Evolutionary conservation across 2,797 vertebrate species (phyloP).

Genomic region (Myotis findleyi): DNA sequence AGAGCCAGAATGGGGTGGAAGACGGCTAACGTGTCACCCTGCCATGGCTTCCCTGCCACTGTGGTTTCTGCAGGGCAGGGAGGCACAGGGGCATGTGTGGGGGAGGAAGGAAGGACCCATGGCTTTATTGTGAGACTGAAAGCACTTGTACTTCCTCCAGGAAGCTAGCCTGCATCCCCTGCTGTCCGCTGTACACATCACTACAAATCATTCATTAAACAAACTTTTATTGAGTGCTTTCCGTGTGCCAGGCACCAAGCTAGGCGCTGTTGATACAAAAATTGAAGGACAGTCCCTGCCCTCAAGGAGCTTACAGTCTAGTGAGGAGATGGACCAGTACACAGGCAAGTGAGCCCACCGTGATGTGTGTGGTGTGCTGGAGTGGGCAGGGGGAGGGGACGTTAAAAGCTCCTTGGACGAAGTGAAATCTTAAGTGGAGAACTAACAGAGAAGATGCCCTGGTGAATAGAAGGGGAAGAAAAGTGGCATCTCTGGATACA

Average conservation of each 20-base stretch:
- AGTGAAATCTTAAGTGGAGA: conserved; percentile 48
- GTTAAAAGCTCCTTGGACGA: neutral
- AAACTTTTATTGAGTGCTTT: conserved; percentile 80
- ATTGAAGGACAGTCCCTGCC: conserved; percentile 62
- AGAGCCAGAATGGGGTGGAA: neutral
- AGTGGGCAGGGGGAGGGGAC: neutral
- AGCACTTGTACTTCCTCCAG: neutral
- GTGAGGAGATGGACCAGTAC: neutral
- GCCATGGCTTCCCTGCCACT: neutral
- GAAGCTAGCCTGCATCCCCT: neutral
- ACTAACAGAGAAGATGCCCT: conserved; percentile 21
- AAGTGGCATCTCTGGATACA: neutral
- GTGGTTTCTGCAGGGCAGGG: neutral
- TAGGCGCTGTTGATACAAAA: conserved; percentile 71
- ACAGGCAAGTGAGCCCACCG: conserved; percentile 16
- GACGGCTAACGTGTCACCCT: neutral
- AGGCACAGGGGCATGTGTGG: neutral
- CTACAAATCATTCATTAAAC: conserved; percentile 66
- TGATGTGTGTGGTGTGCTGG: neutral
- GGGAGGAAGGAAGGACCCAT: neutral
- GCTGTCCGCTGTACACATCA: neutral
- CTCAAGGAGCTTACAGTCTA: conserved; percentile 81
- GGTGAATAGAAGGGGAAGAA: neutral
- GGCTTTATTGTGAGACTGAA: neutral
- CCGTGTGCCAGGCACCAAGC: conserved; percentile 61